Base-by-base conservation (phyloP, 2,113 vertebrate genomes). In the Sylvilagus bachmani region DNA sequence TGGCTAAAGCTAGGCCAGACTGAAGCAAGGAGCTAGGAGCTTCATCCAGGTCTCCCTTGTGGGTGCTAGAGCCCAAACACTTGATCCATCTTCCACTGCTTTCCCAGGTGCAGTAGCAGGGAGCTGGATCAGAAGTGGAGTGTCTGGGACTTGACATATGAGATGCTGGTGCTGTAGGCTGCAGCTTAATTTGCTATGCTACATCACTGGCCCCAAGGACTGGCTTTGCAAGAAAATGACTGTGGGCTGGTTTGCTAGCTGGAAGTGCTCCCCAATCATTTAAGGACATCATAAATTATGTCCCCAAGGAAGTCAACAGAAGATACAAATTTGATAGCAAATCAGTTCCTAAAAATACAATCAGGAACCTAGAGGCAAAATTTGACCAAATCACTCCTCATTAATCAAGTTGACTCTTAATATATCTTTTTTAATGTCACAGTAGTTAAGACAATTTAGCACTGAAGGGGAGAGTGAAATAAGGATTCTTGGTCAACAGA, bases 341-440 rank as follows among this genome's bases (percentile, higher is more conserved):
- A 91, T 66, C 11, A 0, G 51, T 84, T 95, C 62, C 83, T 91
- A 44, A 96, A 95, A 95, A 79, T 95, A 67, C 21, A 24, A 33
- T 81, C 67, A 93, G 80, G 66, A 91, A 85, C 89, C 89, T 82
- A 89, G 75, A 96, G 86, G 86, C 74, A 58, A 94, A 94, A 93
- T 95, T 85, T 95, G 64, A 80, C 91, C 92, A 31, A 94, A 38
- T 82, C 79, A 70, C 75, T 93, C 67, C 29, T 93, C 83, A 92
- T 94, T 94, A 95, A 93, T 95, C 91, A 97, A 94, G 91, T 89
- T 96, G 83, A 96, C 83, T 97, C 53, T 83, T 88, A 86, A 86
- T 90, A 80, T 61, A 90, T 74, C 77, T 80, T 93, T 86, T 96
- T 96, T 83, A 97, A 96, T 95, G 73, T 84, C 79, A 89, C 29